phyloP scores from a whole-genome alignment of 1,140 invertebrate genomes.

The Drosophila arizonae region DNA sequence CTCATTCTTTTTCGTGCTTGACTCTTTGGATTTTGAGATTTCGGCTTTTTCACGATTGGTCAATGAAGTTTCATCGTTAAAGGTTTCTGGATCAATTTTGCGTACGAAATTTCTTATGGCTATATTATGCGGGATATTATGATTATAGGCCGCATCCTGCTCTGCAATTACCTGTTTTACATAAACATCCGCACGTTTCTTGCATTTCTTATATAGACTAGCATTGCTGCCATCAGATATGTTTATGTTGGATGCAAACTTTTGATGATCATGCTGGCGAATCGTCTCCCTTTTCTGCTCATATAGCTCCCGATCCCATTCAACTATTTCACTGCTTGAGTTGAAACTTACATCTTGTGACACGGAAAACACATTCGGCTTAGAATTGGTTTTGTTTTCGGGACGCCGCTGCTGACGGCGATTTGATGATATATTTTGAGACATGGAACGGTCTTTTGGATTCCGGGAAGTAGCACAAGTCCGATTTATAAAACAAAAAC shows the following conservation, averaged over 20 bases:
- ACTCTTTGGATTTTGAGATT: background rate
- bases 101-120: slow-evolving; percentile 5
- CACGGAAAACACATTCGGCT: background rate
- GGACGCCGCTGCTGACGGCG: background rate
- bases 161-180: background rate
- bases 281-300: background rate
- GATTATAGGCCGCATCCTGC: background rate
- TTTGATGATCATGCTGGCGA: background rate
- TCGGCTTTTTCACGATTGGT: background rate
- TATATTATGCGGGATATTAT: background rate
- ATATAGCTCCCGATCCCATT: background rate
- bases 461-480: no score
- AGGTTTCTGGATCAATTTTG: background rate
- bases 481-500: background rate
- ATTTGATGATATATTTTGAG: background rate
- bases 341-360: background rate
- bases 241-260: background rate
- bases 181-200: background rate
- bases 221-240: background rate
- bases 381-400: background rate
- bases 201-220: background rate
- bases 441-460: background rate
- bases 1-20: no score
- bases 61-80: background rate
- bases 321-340: background rate